phyloP scores from a whole-genome alignment of 2,888 invertebrate genomes.

The Odontocerum albicorne region DNA sequence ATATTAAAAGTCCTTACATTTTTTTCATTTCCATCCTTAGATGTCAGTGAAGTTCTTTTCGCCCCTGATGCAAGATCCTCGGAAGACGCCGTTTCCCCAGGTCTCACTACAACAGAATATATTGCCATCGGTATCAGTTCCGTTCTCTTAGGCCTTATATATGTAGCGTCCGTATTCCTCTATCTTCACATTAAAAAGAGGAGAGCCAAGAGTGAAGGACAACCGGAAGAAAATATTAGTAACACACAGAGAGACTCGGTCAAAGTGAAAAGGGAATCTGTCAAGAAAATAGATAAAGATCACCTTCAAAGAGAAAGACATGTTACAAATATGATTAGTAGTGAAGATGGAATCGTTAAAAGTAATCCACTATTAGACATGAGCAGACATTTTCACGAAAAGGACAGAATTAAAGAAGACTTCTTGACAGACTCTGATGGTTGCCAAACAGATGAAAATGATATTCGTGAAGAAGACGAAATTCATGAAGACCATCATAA shows the following conservation, averaged over 20 bases:
- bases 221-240: slow-evolving; percentile 7
- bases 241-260: not conserved
- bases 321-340: slow-evolving; percentile 38
- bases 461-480: slow-evolving; percentile 50
- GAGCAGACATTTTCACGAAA: slow-evolving; percentile 63
- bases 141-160: slow-evolving; percentile 81
- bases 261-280: slow-evolving; percentile 9
- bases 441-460: slow-evolving; percentile 68
- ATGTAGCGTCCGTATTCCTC: slow-evolving; percentile 82
- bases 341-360: slow-evolving; percentile 73
- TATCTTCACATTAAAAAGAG: slow-evolving; percentile 77
- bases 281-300: slow-evolving; percentile 30
- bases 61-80: slow-evolving; percentile 65
- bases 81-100: slow-evolving; percentile 56
- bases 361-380: slow-evolving; percentile 72
- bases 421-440: slow-evolving; percentile 61
- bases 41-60: slow-evolving; percentile 80
- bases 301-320: slow-evolving; percentile 45
- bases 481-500: slow-evolving; percentile 33
- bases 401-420: slow-evolving; percentile 48
- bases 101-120: slow-evolving; percentile 75
- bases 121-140: slow-evolving; percentile 83
- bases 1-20: not conserved
- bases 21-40: slow-evolving; percentile 52
- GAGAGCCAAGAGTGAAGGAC: slow-evolving; percentile 47